A percentile compares a stretch with the other conserved stretches of the same genome.
phyloP scores from a whole-genome alignment of 2,888 invertebrate genomes.

The Branchellion lobata region DNA sequence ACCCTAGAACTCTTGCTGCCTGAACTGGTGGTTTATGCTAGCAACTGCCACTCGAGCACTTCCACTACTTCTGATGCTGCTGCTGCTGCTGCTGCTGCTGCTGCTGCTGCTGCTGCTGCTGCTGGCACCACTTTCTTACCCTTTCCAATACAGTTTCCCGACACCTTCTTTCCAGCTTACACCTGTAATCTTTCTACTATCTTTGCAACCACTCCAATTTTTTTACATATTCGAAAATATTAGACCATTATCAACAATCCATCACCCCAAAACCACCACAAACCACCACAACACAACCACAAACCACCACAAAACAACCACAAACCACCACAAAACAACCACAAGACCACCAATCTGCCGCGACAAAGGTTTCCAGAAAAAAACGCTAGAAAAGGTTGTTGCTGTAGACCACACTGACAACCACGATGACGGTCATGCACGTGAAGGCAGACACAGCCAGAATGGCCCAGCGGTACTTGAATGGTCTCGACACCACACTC shows the following conservation, averaged over 20 bases:
- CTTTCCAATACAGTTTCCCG: too few species aligned
- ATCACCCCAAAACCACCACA: too few species aligned
- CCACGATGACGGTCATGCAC: slow-evolving; percentile 52
- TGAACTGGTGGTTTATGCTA: too few species aligned
- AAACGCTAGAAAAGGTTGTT: slow-evolving; percentile 40
- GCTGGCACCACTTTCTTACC: slow-evolving; percentile 1
- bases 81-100: slow-evolving; percentile 29
- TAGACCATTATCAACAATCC: too few species aligned
- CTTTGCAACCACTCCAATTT: too few species aligned
- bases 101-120: slow-evolving; percentile 18
- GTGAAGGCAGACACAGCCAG: slow-evolving; percentile 50
- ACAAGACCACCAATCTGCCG: not conserved
- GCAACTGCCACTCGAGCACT: too few species aligned
- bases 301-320: not conserved
- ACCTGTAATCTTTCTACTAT: too few species aligned
- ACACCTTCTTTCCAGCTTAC: too few species aligned
- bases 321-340: not conserved
- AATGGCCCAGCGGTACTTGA: slow-evolving; percentile 52
- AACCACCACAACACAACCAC: not conserved
- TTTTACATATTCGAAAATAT: too few species aligned
- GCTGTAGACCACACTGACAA: slow-evolving; percentile 53
- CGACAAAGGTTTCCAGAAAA: not conserved
- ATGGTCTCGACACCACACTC: slow-evolving; percentile 51
- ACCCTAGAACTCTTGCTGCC: too few species aligned
- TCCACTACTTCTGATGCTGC: too few species aligned